phyloP scores from a whole-genome alignment of 35 echinoderm and acorn worm genomes.

The Strongylocentrotus purpuratus region DNA sequence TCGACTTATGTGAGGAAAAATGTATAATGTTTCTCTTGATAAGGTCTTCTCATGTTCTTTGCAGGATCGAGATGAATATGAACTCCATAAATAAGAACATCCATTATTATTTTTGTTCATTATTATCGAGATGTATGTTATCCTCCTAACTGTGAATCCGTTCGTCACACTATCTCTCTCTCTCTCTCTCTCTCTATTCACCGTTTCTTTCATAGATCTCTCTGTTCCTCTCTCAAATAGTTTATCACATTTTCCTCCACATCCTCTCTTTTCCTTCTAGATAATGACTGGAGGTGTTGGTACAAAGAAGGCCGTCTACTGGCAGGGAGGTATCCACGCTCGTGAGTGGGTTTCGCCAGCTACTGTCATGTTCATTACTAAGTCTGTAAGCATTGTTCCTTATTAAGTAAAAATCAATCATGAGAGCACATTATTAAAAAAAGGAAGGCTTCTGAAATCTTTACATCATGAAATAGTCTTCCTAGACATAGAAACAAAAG shows the following conservation, averaged over 20 bases:
- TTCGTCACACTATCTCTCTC: background rate
- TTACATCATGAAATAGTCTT: too few species aligned
- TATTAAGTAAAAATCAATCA: too few species aligned
- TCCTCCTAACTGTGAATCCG: too few species aligned
- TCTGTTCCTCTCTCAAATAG: too few species aligned
- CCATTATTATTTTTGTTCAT: background rate
- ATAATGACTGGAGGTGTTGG: constrained; percentile 54
- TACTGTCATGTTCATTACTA: constrained; percentile 81
- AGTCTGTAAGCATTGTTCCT: constrained; percentile 49
- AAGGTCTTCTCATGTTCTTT: background rate
- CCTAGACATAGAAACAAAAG: too few species aligned
- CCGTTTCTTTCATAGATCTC: too few species aligned
- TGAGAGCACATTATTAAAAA: too few species aligned
- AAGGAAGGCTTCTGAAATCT: too few species aligned
- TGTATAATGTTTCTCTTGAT: background rate
- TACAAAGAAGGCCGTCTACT: constrained; percentile 76
- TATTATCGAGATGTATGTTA: background rate
- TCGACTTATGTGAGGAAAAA: background rate
- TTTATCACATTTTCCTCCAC: too few species aligned
- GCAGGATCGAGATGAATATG: background rate
- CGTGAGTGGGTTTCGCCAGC: constrained; percentile 89
- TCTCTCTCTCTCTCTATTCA: background rate
- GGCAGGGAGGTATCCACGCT: constrained; percentile 88
- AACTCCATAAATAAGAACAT: too few species aligned
- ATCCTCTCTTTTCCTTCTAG: constrained; percentile 8